phyloP scores from a whole-genome alignment of 1,140 invertebrate species.

The Euwallacea fornicatus region DNA sequence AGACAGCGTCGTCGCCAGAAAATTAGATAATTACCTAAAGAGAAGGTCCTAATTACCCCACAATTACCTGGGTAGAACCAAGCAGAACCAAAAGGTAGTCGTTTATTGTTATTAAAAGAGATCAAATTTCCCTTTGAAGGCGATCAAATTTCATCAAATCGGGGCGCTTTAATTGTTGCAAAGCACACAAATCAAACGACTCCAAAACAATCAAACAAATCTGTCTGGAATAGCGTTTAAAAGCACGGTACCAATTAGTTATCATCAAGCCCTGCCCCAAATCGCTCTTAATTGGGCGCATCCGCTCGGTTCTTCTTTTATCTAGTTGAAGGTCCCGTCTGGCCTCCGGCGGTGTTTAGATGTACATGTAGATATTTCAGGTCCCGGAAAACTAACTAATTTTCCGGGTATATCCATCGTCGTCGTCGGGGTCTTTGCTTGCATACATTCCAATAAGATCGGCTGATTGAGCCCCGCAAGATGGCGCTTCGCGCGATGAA shows the following conservation, averaged over 20 bases:
- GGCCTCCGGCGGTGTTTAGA: not conserved
- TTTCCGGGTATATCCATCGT: too few species aligned
- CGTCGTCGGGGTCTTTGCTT: not conserved
- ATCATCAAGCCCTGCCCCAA: slow-evolving; percentile 20
- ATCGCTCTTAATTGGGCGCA: slow-evolving; percentile 24
- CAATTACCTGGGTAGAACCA: too few species aligned
- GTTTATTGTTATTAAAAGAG: too few species aligned
- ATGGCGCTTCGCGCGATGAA: slow-evolving; percentile 35
- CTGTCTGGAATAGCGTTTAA: slow-evolving; percentile 4
- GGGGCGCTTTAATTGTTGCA: too few species aligned
- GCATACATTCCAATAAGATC: slow-evolving; percentile 37
- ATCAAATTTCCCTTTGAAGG: too few species aligned
- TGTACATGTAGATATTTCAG: not conserved
- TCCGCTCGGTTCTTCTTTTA: slow-evolving; percentile 22
- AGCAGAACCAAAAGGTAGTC: too few species aligned
- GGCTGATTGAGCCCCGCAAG: slow-evolving; percentile 36
- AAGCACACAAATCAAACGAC: too few species aligned
- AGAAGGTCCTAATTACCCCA: too few species aligned
- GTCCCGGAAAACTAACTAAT: too few species aligned
- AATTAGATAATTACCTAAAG: too few species aligned
- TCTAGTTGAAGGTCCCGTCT: slow-evolving; percentile 16
- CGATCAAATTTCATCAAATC: too few species aligned
- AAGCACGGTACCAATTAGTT: slow-evolving; percentile 15
- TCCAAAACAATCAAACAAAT: slow-evolving; percentile 10
- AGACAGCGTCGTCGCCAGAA: too few species aligned